These are phyloP conservation scores for Candoia aspera DNA, from an alignment of 2,113 vertebrate species.

Conservation along the genomic window DNA sequence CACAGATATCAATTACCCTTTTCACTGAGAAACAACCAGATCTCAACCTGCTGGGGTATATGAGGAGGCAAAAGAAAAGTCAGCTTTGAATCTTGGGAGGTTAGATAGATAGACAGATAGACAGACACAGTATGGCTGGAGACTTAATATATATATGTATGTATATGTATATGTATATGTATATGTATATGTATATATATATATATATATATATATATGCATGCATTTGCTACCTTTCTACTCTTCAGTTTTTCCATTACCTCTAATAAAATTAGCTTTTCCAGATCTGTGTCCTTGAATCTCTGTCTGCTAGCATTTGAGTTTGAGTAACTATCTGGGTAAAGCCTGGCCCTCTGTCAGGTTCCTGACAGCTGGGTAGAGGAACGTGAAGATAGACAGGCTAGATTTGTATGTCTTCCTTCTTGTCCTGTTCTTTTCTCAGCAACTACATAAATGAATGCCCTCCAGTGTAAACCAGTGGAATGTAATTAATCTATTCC, in stretches of 20 bases:
- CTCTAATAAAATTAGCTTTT: neutral
- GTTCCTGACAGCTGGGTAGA: neutral
- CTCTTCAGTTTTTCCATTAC: neutral
- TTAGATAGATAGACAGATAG: neutral
- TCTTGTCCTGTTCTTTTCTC: neutral
- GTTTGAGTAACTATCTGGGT: neutral
- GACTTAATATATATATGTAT: neutral
- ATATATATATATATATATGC: neutral
- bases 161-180: neutral
- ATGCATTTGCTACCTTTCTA: neutral
- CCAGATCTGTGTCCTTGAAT: neutral
- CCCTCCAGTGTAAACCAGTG: neutral
- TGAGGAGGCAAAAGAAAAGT: neutral
- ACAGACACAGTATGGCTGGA: neutral
- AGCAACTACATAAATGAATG: neutral
- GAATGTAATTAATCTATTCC: neutral
- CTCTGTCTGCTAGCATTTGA: neutral
- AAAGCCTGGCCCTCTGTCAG: neutral
- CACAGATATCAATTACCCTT: neutral
- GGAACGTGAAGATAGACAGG: neutral
- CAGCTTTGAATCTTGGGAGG: neutral
- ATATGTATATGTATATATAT: neutral
- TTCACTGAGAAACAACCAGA: neutral
- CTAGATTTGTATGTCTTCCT: neutral
- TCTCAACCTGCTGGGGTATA: neutral